Base-by-base conservation (phyloP, 1,140 invertebrate species). In the Conus ventricosus region DNA sequence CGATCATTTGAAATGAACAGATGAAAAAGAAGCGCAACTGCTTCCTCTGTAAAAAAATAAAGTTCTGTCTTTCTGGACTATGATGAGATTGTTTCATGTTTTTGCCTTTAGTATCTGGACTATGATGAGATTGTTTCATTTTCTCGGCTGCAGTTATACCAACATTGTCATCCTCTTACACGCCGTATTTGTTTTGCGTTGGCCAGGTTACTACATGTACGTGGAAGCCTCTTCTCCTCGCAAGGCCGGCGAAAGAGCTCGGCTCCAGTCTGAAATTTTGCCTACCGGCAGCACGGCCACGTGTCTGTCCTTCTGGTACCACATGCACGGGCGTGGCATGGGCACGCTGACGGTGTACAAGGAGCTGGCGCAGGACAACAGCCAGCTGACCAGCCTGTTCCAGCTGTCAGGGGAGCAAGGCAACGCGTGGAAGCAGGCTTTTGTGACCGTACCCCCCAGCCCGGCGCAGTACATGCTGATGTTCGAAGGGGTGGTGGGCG, bases 271-370 rank as follows among this genome's bases (percentile, higher is more conserved):
- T 2, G 88, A 88, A 15, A 83, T 85, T 6, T 93, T 93, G 88
- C 78, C 83, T 76, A 78, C 85, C 63, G 91, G 89, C 86, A 78
- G 81, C 20, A 90, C 89, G 23, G 84, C 87, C 13, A 88, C 91
- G 92, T 95, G 95, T 89, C 81, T 95, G 15, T 89, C 87, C 10
- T 97, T 98, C 92, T 98, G 96, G 96, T 97, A 96, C 92, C 97
- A 97, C 92, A 97, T 98, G 97, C 97, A 96, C 92, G 97, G 97
- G 4, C 89, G 53, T 11, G 75, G 67, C 55, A 88, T 93, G 55
- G 94, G 94, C 83, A 84, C 75, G 39, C 85, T 94, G 13, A 85
- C 85, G 53, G 92, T 94, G 25, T 81, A 55, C 71, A 87, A 89
- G 23, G 87, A 89, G 55, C 87, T 92, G 55, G 91, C 91, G n/a